Base-by-base conservation (phyloP, 2,888 invertebrate genomes). In the Standfussiana lucernea region DNA sequence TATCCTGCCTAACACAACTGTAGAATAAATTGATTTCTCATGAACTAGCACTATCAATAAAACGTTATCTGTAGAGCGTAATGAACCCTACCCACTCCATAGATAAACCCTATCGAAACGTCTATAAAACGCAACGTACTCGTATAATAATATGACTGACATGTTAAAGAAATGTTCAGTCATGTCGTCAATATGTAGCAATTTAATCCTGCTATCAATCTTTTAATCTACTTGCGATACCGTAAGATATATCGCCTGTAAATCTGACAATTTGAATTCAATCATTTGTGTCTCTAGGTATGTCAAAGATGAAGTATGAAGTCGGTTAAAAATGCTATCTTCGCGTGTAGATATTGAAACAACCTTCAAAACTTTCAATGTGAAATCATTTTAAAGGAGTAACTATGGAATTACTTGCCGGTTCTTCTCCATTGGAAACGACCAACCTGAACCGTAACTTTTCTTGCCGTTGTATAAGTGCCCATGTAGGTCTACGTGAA, bases 31-130 rank as follows among this genome's bases (percentile, higher is more conserved):
- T 13, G n/a, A 13, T 53, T 86, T 80, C 69, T 75, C 67, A 64
- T 72, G 68, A 74, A 76, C 76, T 42, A 40, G 8, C 59, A 45
- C 59, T 79, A 77, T 82, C 82, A 74, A 77, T 75, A 73, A n/a
- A n/a, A 71, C 32, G 53, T 75, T 85, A 85, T 87, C 78, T 70
- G 56, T 77, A 67, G 62, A 74, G 75, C 79, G 80, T 81, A 82
- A 87, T 87, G 87, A 87, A 87, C 87, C 35, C 66, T 59, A 47
- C 11, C 32, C 65, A 83, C 78, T 82, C 59, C 37, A 82, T 11
- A 75, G 80, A 83, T 83, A 80, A 76, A 40, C 65, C 37, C 71
- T 50, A 72, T 72, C 56, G 8, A 67, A 67, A 72, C 47, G 3
- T 71, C 45, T 78, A 72, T 75, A 72, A 61, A 84, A 74, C 13